These are phyloP conservation scores for Eudyptes chrysolophus DNA, from an alignment of 2,113 vertebrate species.

Conservation along the genomic window DNA sequence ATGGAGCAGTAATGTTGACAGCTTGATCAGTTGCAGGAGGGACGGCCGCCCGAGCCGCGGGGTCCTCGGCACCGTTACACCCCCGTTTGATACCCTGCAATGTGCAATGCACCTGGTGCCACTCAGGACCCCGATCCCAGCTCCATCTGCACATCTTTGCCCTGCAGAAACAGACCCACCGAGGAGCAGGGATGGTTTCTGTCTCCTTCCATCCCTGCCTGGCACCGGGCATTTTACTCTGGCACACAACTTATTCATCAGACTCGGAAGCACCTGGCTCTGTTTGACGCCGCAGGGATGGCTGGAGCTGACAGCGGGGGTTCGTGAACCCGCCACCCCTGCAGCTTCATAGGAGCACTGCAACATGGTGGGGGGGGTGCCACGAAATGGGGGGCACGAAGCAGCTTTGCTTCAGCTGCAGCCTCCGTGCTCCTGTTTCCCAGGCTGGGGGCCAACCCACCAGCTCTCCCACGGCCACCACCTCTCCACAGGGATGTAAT, in stretches of 20 bases:
- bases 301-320: conserved; percentile 35
- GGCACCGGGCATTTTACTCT: background rate
- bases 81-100: background rate
- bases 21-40: background rate
- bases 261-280: background rate
- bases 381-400: background rate
- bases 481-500: accelerated
- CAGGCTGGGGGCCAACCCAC: background rate
- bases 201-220: background rate
- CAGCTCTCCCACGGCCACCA: accelerated
- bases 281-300: background rate
- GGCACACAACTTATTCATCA: conserved; percentile 34
- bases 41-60: accelerated
- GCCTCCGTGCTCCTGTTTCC: background rate
- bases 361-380: background rate
- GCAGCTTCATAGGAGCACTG: conserved; percentile 33
- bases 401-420: background rate
- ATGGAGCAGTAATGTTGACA: background rate
- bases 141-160: background rate
- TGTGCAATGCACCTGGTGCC: accelerated
- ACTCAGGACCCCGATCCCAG: background rate
- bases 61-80: background rate
- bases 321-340: background rate
- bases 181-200: background rate
- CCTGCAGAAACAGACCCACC: background rate